Conservation (phyloP, 2,888 invertebrate species). For the Dynastes maya region DNA sequence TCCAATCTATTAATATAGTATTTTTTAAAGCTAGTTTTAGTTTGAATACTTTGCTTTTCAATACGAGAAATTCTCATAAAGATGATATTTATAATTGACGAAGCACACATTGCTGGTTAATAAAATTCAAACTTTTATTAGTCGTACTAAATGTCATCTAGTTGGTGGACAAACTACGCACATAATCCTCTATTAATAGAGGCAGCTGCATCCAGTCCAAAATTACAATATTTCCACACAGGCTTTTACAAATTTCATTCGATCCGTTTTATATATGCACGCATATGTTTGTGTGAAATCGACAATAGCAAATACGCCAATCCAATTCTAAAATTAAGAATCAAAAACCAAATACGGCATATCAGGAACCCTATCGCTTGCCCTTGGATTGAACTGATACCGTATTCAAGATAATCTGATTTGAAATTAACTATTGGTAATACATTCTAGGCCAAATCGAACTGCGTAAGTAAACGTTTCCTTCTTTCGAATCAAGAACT, state of each 20-base stretch:
- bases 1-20: too few species aligned
- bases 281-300: background rate
- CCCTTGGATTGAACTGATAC: constrained; percentile 21
- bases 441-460: constrained; percentile 29
- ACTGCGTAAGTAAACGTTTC: constrained; percentile 24
- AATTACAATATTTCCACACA: constrained; percentile 36
- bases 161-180: constrained; percentile 41
- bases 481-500: constrained; percentile 30
- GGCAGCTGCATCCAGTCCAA: constrained; percentile 44
- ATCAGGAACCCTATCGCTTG: constrained; percentile 4
- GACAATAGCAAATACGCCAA: background rate
- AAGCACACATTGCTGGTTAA: constrained; percentile 17
- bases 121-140: constrained; percentile 35
- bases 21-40: too few species aligned
- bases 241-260: constrained; percentile 41
- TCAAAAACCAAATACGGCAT: too few species aligned
- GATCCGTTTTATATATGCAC: constrained; percentile 21
- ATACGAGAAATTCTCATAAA: too few species aligned
- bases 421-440: constrained; percentile 35
- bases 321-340: background rate
- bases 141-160: constrained; percentile 41
- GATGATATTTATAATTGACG: constrained; percentile 7
- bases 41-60: too few species aligned
- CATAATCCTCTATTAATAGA: constrained; percentile 44
- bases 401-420: constrained; percentile 35